Base-by-base conservation (phyloP, 2,888 invertebrate species). In the Clanis bilineata region DNA sequence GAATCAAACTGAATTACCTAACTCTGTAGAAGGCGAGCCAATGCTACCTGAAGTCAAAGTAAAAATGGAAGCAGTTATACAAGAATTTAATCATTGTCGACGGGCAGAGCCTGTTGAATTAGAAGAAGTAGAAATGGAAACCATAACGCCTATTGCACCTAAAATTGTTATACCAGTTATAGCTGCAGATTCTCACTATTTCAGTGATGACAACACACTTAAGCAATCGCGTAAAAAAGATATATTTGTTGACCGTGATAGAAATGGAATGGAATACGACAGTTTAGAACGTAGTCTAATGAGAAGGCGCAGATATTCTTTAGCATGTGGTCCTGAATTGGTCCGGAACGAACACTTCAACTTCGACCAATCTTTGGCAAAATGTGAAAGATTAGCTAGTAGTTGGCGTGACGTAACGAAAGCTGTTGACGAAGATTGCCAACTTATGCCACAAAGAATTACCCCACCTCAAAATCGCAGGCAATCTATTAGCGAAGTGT, bases 401-500 rank as follows among this genome's bases (percentile, higher is more conserved):
- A 92, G 91, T 66, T 93, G 91, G 88, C 82, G 84, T 41, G 90
- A 90, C 66, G 77, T 90, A 22, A 84, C 85, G 60, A 80, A 79
- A 67, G 75, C 78, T 2, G 75, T 79, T 25, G 80, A 72, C 25
- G 65, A 80, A 32, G 69, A 71, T 39, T 72, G 71, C 58, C 69
- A 76, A 61, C 60, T 73, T 47, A 59, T 65, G 39, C 57, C 66
- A 86, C 93, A 44, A 86, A 70, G 67, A 56, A 66, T 77, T 57
- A 68, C 73, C 22, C 81, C 89, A 51, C 79, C 84, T 25, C 92
- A 93, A 43, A 71, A 73, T 65, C 73, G 74, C 63, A 85, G 74
- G 56, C 91, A 70, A 54, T 79, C 94, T 57, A 94, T 95, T 0
- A 95, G 94, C 72, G 95, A 96, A 82, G 94, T 96, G 7, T 95